phyloP scores from a whole-genome alignment of 2,113 vertebrate genomes.

The Bubo scandiacus region DNA sequence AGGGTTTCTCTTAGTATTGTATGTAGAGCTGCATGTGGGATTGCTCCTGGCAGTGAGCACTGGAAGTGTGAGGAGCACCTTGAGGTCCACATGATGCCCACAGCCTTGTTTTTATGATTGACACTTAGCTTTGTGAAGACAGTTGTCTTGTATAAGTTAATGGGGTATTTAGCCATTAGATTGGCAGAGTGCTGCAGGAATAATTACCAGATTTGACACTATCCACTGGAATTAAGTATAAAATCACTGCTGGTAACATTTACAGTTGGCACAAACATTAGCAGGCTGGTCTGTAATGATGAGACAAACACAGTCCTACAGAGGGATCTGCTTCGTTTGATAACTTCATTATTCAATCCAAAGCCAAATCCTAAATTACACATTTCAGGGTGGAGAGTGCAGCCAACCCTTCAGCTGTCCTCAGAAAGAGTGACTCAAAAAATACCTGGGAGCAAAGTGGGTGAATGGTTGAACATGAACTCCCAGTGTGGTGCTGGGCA shows the following conservation, averaged over 20 bases:
- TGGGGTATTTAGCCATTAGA: not conserved
- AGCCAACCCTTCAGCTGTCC: not conserved
- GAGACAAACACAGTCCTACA: not conserved
- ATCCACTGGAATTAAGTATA: conserved; percentile 5
- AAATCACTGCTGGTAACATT: conserved; percentile 16
- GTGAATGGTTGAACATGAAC: not conserved
- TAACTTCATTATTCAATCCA: not conserved
- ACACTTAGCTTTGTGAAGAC: not conserved
- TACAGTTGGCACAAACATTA: not conserved
- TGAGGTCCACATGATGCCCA: not conserved
- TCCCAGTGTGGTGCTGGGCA: not conserved
- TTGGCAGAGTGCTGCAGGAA: not conserved
- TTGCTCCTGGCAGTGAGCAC: not conserved
- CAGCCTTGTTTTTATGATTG: not conserved
- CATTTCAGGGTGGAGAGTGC: not conserved
- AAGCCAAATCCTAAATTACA: not conserved
- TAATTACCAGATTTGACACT: conserved; percentile 25
- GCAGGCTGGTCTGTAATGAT: not conserved
- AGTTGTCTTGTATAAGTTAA: not conserved
- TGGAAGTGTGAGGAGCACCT: not conserved
- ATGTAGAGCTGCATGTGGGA: not conserved
- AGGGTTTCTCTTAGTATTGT: not conserved
- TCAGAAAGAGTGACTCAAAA: not conserved
- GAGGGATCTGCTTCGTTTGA: not conserved
- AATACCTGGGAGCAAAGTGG: not conserved